Evolutionary conservation across 2,113 vertebrate genomes (phyloP).

Genomic region (Cynopterus brachyotis): DNA sequence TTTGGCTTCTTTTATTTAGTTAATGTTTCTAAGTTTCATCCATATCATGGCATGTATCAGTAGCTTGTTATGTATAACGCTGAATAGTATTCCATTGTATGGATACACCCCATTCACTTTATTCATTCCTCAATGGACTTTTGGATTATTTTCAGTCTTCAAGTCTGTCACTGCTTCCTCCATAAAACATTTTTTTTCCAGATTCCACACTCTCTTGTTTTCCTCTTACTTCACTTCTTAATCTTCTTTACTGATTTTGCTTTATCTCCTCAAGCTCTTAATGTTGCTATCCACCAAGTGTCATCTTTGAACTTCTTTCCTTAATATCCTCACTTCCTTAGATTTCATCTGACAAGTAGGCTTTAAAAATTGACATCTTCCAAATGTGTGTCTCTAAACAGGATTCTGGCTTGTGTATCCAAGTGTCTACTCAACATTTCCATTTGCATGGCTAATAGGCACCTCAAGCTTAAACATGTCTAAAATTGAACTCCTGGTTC

Average conservation of each 20-base stretch:
- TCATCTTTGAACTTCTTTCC: not conserved
- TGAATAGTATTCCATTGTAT: not conserved
- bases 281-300: accelerated
- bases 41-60: not conserved
- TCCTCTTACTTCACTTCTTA: not conserved
- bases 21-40: not conserved
- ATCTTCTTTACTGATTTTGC: not conserved
- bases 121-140: too few species aligned
- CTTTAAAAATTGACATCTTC: not conserved
- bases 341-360: not conserved
- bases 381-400: not conserved
- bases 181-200: not conserved
- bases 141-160: not conserved
- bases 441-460: not conserved
- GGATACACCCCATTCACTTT: not conserved
- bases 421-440: not conserved
- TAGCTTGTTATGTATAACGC: not conserved
- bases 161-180: not conserved
- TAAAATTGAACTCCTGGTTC: not conserved
- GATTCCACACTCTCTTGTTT: not conserved
- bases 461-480: not conserved
- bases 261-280: not conserved
- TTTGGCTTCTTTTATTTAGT: not conserved
- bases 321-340: not conserved
- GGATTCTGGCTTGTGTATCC: not conserved